Conservation (phyloP, 30 jellyfish, hydroid and myxozoan species). For the Aurelia coerulea region DNA sequence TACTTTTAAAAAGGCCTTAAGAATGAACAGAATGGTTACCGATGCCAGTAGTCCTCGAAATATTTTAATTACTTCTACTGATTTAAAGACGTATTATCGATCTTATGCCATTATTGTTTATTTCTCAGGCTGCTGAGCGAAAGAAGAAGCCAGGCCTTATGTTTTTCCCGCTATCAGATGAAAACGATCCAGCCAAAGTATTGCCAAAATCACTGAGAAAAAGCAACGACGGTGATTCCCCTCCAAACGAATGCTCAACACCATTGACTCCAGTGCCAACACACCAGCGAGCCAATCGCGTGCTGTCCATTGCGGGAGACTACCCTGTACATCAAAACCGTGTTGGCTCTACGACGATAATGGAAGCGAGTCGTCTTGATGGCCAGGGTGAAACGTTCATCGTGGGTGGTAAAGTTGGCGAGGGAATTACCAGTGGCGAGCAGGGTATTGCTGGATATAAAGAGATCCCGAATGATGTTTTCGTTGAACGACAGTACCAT, state of each 20-base stretch:
- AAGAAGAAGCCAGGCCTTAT: conserved; percentile 53
- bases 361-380: conserved; percentile 22
- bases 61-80: too few relatives aligned
- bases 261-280: conserved; percentile 54
- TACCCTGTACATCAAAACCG: conserved; percentile 44
- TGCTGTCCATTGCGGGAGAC: conserved; percentile 4
- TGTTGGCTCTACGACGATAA: conserved; percentile 38
- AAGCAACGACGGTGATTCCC: conserved; percentile 15
- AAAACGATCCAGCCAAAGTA: conserved; percentile 43
- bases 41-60: too few relatives aligned
- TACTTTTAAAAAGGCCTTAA: too few relatives aligned
- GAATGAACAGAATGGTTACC: too few relatives aligned
- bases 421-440: background rate
- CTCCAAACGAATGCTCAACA: conserved; percentile 78
- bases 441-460: background rate
- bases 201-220: conserved; percentile 4
- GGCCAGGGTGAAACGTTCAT: background rate
- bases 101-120: background rate
- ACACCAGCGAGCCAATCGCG: conserved; percentile 16
- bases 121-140: conserved; percentile 20
- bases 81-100: too few relatives aligned
- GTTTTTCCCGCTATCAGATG: conserved; percentile 71
- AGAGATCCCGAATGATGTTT: background rate
- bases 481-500: background rate
- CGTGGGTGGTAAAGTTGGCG: background rate